These are phyloP conservation scores for Pholis gunnellus DNA, from an alignment of 2,113 vertebrate species.

Conservation along the genomic window DNA sequence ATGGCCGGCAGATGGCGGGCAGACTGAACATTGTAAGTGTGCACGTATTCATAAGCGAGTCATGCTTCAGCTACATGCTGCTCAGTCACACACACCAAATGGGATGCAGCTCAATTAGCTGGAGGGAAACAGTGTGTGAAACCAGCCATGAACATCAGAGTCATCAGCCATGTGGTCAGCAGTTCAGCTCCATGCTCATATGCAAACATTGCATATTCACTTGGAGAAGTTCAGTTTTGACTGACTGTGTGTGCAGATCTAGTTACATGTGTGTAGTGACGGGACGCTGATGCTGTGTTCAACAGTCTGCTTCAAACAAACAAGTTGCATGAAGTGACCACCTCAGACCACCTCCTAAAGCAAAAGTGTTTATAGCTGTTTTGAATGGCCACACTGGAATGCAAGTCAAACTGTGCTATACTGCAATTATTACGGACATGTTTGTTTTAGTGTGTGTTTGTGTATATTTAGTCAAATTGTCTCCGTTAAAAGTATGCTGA, in stretches of 20 bases:
- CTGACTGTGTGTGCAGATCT: background rate
- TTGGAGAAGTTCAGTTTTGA: background rate
- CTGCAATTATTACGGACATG: no score
- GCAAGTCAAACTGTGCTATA: background rate
- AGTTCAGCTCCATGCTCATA: background rate
- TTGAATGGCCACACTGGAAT: background rate
- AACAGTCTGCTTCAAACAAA: background rate
- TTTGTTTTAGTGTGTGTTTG: background rate
- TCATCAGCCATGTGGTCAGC: constrained; percentile 11
- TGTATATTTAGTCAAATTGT: no score
- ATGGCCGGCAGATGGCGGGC: constrained; percentile 21
- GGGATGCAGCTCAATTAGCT: constrained; percentile 9
- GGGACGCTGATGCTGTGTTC: background rate
- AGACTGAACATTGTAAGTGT: constrained; percentile 15
- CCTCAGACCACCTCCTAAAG: background rate
- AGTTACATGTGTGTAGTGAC: background rate
- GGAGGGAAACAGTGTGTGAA: constrained; percentile 3
- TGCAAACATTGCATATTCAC: no score
- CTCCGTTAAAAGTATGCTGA: background rate
- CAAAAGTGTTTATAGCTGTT: background rate
- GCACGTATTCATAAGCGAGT: constrained; percentile 15
- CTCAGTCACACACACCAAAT: constrained; percentile 16
- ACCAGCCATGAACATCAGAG: constrained; percentile 3
- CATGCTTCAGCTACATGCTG: constrained; percentile 20
- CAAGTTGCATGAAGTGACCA: background rate